Evolutionary conservation across 53 echinoderm and acorn worm genomes (phyloP).

Genomic region (Henricia sp.): DNA sequence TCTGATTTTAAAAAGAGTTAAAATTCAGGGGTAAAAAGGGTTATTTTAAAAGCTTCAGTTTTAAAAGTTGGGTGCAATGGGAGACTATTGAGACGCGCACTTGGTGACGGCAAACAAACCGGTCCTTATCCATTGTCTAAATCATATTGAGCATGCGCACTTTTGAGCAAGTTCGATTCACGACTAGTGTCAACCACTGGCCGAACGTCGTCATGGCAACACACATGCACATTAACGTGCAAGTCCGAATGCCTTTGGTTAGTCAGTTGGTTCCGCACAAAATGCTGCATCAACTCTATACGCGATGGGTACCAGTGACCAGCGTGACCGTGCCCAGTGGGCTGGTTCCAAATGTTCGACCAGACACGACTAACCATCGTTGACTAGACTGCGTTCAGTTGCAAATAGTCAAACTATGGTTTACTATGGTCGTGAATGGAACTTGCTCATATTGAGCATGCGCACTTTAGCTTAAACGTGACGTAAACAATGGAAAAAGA

Average conservation of each 20-base stretch:
- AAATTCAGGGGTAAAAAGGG: background rate
- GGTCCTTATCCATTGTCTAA: background rate
- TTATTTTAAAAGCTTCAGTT: background rate
- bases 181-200: no score
- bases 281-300: no score
- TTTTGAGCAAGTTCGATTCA: background rate
- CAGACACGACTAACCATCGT: background rate
- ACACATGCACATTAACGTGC: no score
- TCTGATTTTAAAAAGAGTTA: background rate
- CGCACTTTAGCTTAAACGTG: no score
- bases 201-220: no score
- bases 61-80: background rate
- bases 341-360: background rate
- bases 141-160: no score
- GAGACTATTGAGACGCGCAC: background rate
- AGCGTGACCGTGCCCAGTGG: no score
- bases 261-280: no score
- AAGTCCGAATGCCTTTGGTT: no score
- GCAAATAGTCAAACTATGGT: no score
- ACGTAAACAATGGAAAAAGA: background rate
- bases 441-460: background rate
- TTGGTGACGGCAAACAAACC: no score
- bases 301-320: no score
- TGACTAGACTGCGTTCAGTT: background rate
- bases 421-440: background rate